Base-by-base conservation (phyloP, 2,888 invertebrate species). In the Drosophila stalkeri region DNA sequence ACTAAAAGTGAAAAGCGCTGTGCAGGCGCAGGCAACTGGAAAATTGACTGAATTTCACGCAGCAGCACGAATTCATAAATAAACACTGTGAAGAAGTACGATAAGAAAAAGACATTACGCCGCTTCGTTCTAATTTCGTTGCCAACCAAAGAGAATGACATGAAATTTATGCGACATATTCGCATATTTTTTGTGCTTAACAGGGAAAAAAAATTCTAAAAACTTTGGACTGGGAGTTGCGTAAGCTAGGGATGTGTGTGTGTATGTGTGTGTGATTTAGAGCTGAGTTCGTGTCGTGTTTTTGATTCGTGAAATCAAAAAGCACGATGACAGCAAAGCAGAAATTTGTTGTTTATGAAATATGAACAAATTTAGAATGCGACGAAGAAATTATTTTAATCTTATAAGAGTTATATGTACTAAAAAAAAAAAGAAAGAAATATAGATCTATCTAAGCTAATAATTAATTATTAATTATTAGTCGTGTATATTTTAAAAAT, bases 51-150 rank as follows among this genome's bases (percentile, higher is more conserved):
- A 64, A 37, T 35, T 60, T 63, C 55, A 46, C n/a, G 39, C 46
- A 49, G 47, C 47, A 41, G n/a, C 8, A 44, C 31, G n/a, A 44
- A 72, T 39, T 67, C 61, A 64, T 62, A 75, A 67, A 75, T 60
- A 74, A 65, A 66, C 43, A 66, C 57, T 12, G 54, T 62, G 57
- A 61, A 41, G 27, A 41, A 57, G 37, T 55, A 56, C 23, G 51
- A 57, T 47, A 65, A 62, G 46, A 55, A 63, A 61, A 67, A 74
- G 64, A 77, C 77, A 66, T 72, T 72, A 83, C 74, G 84, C 77
- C 77, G 77, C 84, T 83, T 72, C 82, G 83, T 83, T 83, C 82
- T 89, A 83, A 83, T 83, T 82, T 82, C 55, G 69, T 49, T 62
- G 75, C 64, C 56, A 63, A 54, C 49, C 54, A 62, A 56, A 37